Evolutionary conservation across 37 sponge, comb jelly and placozoan species (phyloP).

Genomic region (Halisarca cf. caerulea): DNA sequence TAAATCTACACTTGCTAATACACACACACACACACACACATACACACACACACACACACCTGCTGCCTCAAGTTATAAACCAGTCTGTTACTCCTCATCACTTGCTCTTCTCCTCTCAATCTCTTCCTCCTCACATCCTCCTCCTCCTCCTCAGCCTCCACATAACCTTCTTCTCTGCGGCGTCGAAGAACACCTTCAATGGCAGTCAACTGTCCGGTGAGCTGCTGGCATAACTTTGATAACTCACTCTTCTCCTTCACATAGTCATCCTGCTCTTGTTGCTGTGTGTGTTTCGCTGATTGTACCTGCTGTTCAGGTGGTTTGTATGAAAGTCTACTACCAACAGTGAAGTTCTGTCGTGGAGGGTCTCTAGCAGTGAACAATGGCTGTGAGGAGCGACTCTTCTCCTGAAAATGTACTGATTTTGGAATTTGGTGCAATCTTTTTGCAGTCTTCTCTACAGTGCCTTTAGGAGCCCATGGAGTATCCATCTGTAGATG

Average conservation of each 20-base stretch:
- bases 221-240: background rate
- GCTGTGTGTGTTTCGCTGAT: background rate
- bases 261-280: background rate
- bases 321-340: background rate
- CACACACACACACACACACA: conserved; percentile 6
- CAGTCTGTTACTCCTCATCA: conserved; percentile 39
- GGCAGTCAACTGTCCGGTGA: conserved; percentile 21
- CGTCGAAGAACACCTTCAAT: conserved; percentile 25
- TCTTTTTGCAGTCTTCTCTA: background rate
- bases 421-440: background rate
- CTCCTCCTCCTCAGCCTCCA: conserved; percentile 33
- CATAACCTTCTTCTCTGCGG: background rate
- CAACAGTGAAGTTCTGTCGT: background rate
- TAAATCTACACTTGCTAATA: background rate
- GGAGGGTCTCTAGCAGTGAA: background rate
- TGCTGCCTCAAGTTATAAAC: conserved; percentile 60
- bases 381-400: background rate
- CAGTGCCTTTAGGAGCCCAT: too few relatives aligned
- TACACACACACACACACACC: conserved; percentile 20
- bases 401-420: background rate
- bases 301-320: background rate
- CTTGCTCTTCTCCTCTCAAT: conserved; percentile 44
- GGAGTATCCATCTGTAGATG: too few relatives aligned
- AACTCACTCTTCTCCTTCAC: too few relatives aligned
- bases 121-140: conserved; percentile 39